phyloP scores from a whole-genome alignment of 1,140 invertebrate genomes.

The Orchestia grillus region DNA sequence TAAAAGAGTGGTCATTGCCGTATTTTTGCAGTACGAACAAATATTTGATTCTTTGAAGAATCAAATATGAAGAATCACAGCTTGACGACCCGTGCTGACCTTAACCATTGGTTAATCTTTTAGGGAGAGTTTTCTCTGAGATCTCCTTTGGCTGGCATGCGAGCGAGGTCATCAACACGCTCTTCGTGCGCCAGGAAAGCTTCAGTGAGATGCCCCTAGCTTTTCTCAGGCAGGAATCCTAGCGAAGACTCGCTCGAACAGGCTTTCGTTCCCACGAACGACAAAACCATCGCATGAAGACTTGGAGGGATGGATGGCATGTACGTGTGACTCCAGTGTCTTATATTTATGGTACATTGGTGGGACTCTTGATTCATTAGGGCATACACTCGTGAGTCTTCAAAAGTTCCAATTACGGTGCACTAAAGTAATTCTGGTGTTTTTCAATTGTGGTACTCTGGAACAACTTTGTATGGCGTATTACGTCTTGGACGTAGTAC shows the following conservation, averaged over 20 bases:
- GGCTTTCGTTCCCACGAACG: conserved; percentile 44
- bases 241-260: not conserved
- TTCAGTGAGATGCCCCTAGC: not conserved
- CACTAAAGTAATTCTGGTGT: too few relatives aligned
- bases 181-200: conserved; percentile 26
- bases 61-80: too few relatives aligned
- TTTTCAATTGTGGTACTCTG: too few relatives aligned
- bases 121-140: not conserved
- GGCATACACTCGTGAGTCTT: too few relatives aligned
- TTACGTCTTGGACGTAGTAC: too few relatives aligned
- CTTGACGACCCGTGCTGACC: not conserved
- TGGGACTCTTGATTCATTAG: not conserved
- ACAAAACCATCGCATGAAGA: not conserved
- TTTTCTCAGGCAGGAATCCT: not conserved
- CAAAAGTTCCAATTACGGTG: too few relatives aligned
- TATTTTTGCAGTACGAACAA: not conserved
- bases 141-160: not conserved
- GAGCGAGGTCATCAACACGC: not conserved
- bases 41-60: not conserved
- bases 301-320: not conserved
- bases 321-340: not conserved
- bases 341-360: not conserved
- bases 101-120: not conserved
- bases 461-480: too few relatives aligned
- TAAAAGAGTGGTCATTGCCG: not conserved